These are phyloP conservation scores for Microvelia longipes DNA, from an alignment of 1,140 invertebrate species.

Conservation along the genomic window DNA sequence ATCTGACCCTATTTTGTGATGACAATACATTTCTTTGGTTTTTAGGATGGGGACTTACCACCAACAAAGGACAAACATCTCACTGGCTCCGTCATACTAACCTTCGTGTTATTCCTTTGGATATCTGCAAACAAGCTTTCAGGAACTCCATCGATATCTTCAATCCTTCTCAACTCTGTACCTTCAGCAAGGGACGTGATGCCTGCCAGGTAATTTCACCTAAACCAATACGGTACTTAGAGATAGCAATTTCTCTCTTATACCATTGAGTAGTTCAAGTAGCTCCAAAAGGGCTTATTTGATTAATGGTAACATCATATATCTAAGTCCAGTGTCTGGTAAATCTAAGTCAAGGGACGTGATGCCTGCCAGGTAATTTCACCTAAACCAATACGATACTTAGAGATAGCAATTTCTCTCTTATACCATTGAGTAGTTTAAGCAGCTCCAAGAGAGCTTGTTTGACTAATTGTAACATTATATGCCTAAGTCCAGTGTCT, in stretches of 20 bases:
- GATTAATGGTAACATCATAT: no score
- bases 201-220: background rate
- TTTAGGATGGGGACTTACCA: background rate
- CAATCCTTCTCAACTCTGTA: background rate
- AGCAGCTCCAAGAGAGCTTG: no score
- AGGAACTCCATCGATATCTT: background rate
- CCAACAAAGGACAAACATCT: background rate
- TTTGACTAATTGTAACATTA: no score
- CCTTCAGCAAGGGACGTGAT: background rate
- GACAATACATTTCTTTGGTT: background rate
- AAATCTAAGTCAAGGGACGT: background rate
- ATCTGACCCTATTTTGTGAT: no score
- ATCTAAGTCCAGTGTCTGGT: no score
- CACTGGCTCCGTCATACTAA: background rate
- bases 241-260: no score
- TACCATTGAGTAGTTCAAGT: no score
- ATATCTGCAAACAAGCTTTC: background rate
- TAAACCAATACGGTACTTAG: background rate
- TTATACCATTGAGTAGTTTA: no score
- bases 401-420: no score
- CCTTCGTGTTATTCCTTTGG: background rate
- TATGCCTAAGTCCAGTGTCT: no score
- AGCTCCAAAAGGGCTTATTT: no score
- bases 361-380: constrained; percentile 1
- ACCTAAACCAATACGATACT: background rate